Base-by-base conservation (phyloP, 2,888 invertebrate genomes). In the Taphrorychus bicolor region DNA sequence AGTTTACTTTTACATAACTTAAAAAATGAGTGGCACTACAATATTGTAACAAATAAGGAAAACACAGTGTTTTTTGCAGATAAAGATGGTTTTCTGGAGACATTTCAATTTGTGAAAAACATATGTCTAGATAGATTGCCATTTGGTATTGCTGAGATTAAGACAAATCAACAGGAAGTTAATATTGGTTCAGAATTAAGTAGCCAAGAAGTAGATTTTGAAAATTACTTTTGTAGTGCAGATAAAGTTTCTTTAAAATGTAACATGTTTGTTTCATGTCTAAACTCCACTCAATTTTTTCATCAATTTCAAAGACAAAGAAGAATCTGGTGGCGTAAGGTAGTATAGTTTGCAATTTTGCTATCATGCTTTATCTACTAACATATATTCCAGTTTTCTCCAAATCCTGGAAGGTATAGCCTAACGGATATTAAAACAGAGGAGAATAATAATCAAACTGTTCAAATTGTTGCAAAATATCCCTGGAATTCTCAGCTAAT, bases 321-420 rank as follows among this genome's bases (percentile, higher is more conserved):
- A 62, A 91, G 91, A 78, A 88, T 89, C 73, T 94, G 94, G 93
- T 94, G 94, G 94, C 89, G 93, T 82, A 91, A 90, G 80, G 71
- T 74, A 66, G n/a, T n/a, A n/a, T n/a, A n/a, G n/a, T n/a, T n/a
- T n/a, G 3, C 32, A 32, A 32, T 9, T 11, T 32, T 32, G 11
- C 11, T 42, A 48, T 11, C n/a, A 18, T 11, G 16, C 11, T 59
- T 9, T 45, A 9, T 32, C 9, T 32, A 32, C 9, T 32, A 9
- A 32, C 9, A 32, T 16, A 23, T 23, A 24, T 51, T 64, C 51
- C 78, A 89, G 87, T 87, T 89, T 78, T 89, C 91, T 65, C 87
- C 88, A 2, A 87, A 88, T 74, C 93, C 94, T 11, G 90, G 91
- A 66, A 84, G 90, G 53, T 92, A 92, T 79, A 79, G 81, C 42